Conservation (phyloP, 2,113 vertebrate species). For the Dasyprocta punctata region DNA sequence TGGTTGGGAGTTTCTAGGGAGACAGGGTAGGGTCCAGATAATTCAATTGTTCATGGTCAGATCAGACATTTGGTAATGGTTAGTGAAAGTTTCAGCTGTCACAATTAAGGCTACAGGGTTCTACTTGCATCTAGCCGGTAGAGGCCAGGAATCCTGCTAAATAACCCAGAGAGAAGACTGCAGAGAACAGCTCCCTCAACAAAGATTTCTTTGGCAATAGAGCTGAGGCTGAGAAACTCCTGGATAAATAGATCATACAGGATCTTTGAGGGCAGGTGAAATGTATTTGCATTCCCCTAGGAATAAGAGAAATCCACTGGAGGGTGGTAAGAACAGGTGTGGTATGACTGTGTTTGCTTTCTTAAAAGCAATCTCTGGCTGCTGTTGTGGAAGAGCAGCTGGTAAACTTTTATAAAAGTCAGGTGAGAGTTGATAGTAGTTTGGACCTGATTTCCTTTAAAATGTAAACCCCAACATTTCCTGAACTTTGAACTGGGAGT, state of each 20-base stretch:
- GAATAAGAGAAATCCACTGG: not conserved
- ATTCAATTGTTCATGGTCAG: not conserved
- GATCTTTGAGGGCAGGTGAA: not conserved
- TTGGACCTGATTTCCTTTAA: not conserved
- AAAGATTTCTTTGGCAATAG: not conserved
- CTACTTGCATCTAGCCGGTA: not conserved
- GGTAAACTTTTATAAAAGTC: not conserved
- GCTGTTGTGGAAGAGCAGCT: not conserved
- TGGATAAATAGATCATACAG: not conserved
- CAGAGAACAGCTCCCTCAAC: not conserved
- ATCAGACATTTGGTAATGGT: not conserved
- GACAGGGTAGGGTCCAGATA: not conserved
- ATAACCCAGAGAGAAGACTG: not conserved
- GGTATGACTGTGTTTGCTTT: slow-evolving; percentile 26
- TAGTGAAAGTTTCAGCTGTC: not conserved
- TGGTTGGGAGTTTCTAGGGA: fast-evolving
- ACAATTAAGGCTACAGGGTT: not conserved
- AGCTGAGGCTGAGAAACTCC: not conserved
- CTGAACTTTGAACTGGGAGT: not conserved
- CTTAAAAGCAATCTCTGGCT: not conserved
- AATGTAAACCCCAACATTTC: not conserved
- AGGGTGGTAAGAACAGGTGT: not conserved
- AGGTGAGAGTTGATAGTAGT: not conserved
- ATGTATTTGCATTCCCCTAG: not conserved
- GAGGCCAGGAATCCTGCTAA: not conserved